Evolutionary conservation across 2,113 vertebrate species (phyloP).

Genomic region (Micromys minutus): DNA sequence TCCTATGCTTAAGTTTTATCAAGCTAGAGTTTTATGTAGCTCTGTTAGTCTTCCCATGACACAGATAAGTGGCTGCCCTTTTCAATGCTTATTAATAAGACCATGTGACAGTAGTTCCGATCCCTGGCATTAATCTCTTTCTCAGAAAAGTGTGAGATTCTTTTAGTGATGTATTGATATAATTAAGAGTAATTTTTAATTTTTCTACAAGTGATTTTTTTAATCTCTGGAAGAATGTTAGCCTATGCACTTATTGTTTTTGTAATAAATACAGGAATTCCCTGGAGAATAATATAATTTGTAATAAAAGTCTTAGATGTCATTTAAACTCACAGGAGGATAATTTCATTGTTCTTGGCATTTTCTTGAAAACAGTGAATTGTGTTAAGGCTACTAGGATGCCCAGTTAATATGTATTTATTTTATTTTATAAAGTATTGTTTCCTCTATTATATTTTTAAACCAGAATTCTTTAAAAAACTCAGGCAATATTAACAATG

Average conservation of each 20-base stretch:
- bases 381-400: not conserved
- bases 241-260: constrained; percentile 4
- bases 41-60: not conserved
- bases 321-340: not conserved
- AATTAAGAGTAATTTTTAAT: constrained; percentile 39
- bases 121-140: constrained; percentile 59
- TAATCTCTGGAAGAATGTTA: not conserved
- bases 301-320: not conserved
- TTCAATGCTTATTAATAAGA: constrained; percentile 60
- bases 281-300: not conserved
- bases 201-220: constrained; percentile 49
- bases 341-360: not conserved
- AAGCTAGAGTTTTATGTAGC: constrained; percentile 27
- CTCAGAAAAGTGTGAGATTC: constrained; percentile 18
- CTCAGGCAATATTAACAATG: not conserved
- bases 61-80: constrained; percentile 64
- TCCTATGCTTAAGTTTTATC: constrained; percentile 21
- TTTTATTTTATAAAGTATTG: not conserved
- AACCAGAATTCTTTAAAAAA: not conserved
- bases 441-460: not conserved
- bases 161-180: constrained; percentile 47
- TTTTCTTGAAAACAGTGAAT: not conserved
- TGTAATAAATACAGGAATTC: constrained; percentile 10
- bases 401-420: not conserved
- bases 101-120: constrained; percentile 36